Base-by-base conservation (phyloP, 2,797 vertebrate genomes). In the Potorous gilbertii region DNA sequence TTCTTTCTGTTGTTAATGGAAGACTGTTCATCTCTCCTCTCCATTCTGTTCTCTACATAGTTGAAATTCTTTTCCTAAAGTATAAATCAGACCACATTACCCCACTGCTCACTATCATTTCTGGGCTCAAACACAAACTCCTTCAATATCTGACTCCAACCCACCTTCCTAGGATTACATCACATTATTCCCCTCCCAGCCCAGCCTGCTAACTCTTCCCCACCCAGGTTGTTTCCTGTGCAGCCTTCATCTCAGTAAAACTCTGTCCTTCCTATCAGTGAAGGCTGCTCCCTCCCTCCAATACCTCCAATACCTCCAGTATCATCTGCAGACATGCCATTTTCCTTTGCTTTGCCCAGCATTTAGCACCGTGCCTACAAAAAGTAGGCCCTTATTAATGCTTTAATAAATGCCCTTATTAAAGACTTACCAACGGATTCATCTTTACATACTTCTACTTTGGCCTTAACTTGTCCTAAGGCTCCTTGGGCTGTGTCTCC, bases 391-490 rank as follows among this genome's bases (percentile, higher is more conserved):
- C 40, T 27, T 40, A 16, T 74, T n/a, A 74, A 74, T 40, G 62
- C 14, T 74, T 34, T 5, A 13, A 14, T 13, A 62, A n/a, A n/a
- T n/a, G n/a, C n/a, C n/a, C 13, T 62, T 31, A 62, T 4, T 6
- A 3, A 55, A 94, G 57, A 98, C 99, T 98, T 99, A 99, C 99
- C 99, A 97, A 99, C 98, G 1, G 99, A 99, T 98, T 99, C 99
- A 59, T 99, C 99, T 98, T 99, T 99, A 99, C 99, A 99, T 95
- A 99, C 99, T 98, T 99, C 99, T 96, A 99, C 99, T 98, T 99
- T 99, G 98, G 99, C 99, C 98, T 99, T 99, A 94, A 99, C 99
- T 98, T 99, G 99, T 81, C 99, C 99, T 94, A 99, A 98, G 55
- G 99, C 99, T 96, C 99, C 99, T 92, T 99, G 99, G 54, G 99